phyloP scores from a whole-genome alignment of 2,797 vertebrate genomes.

The Falco berigora region DNA sequence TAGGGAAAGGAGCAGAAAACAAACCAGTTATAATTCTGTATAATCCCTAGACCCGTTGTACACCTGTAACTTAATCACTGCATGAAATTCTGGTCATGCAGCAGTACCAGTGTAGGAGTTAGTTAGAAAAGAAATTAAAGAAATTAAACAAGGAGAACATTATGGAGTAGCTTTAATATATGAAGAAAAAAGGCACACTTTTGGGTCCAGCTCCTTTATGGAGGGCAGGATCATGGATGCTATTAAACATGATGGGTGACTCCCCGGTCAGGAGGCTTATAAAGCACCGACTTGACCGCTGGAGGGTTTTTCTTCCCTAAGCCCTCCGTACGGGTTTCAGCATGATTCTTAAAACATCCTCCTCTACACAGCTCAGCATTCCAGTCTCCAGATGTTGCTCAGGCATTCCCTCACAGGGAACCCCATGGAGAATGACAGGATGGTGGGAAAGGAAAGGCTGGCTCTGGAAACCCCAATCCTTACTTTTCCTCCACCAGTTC shows the following conservation, averaged over 20 bases:
- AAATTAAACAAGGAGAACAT: neutral
- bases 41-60: neutral
- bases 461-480: neutral
- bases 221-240: neutral
- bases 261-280: too few species aligned
- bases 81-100: neutral
- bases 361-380: neutral
- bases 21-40: neutral
- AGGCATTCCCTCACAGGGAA: accelerated
- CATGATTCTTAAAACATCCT: neutral
- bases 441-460: neutral
- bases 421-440: accelerated
- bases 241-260: accelerated
- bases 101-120: neutral
- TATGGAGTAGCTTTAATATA: neutral
- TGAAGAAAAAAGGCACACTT: neutral
- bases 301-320: neutral
- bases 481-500: too few species aligned
- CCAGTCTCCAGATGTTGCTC: neutral
- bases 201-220: neutral
- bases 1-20: neutral
- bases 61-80: neutral
- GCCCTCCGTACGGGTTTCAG: accelerated
- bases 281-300: too few species aligned
- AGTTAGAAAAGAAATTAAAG: neutral